phyloP scores from a whole-genome alignment of 2,113 vertebrate species.

The Heteronetta atricapilla region DNA sequence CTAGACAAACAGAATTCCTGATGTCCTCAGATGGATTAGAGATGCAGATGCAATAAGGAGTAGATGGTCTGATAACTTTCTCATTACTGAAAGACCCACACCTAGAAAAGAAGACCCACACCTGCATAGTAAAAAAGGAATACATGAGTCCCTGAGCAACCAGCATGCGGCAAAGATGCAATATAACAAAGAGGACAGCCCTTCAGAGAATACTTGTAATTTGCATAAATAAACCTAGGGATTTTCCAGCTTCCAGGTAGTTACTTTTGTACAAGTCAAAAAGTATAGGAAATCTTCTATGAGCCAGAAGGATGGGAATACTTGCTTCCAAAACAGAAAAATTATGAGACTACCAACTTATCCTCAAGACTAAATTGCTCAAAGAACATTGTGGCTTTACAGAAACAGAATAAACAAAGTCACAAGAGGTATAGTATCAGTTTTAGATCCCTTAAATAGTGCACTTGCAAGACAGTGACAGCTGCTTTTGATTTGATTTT shows the following conservation, averaged over 20 bases:
- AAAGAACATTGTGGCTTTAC: not conserved
- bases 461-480: not conserved
- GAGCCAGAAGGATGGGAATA: not conserved
- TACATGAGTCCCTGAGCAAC: accelerated
- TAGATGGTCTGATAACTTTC: accelerated
- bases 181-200: not conserved
- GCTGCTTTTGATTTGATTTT: not conserved
- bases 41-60: not conserved
- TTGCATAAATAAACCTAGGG: not conserved
- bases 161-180: not conserved
- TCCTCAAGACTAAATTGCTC: not conserved
- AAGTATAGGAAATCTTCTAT: not conserved
- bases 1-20: not conserved
- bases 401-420: not conserved
- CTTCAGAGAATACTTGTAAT: not conserved
- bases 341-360: not conserved
- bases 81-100: not conserved
- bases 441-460: not conserved
- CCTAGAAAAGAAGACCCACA: not conserved
- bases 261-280: not conserved
- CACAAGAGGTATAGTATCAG: not conserved
- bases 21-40: not conserved
- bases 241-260: not conserved
- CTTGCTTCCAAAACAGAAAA: not conserved
- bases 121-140: not conserved